Percentiles rank a stretch among this genome's conserved stretches.
Conservation (phyloP, 2,113 vertebrate species). For the Morphnarchus princeps region DNA sequence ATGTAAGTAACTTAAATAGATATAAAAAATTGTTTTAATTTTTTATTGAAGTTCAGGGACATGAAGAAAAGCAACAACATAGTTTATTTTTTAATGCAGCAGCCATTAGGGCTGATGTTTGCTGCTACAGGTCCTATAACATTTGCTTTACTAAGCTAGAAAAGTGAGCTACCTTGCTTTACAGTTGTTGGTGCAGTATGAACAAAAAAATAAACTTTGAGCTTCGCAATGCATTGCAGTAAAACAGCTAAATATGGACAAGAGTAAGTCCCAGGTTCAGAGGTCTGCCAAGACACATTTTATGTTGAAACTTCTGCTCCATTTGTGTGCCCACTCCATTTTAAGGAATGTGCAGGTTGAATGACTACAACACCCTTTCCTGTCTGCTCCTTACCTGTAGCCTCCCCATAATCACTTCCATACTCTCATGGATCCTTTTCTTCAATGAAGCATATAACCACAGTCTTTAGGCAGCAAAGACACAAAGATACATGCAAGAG, state of each 20-base stretch:
- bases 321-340: not conserved
- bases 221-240: not conserved
- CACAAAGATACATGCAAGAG: constrained; percentile 22
- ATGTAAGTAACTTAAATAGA: not conserved
- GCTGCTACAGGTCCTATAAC: not conserved
- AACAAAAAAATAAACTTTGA: not conserved
- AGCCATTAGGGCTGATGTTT: not conserved
- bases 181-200: not conserved
- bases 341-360: not conserved
- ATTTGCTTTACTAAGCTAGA: not conserved
- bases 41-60: not conserved
- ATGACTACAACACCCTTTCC: not conserved
- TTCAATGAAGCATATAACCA: not conserved
- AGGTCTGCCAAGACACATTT: not conserved
- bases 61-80: not conserved
- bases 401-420: not conserved
- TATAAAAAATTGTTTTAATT: not conserved
- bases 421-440: not conserved
- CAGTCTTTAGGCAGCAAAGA: constrained; percentile 1
- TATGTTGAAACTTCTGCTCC: not conserved
- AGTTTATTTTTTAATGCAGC: not conserved
- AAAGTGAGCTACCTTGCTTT: not conserved
- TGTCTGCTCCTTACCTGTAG: not conserved
- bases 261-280: not conserved
- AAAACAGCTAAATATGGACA: not conserved